A percentile compares a stretch with the other conserved stretches of the same genome.
phyloP scores from a whole-genome alignment of 2,113 vertebrate genomes.

The Melanerpes formicivorus region DNA sequence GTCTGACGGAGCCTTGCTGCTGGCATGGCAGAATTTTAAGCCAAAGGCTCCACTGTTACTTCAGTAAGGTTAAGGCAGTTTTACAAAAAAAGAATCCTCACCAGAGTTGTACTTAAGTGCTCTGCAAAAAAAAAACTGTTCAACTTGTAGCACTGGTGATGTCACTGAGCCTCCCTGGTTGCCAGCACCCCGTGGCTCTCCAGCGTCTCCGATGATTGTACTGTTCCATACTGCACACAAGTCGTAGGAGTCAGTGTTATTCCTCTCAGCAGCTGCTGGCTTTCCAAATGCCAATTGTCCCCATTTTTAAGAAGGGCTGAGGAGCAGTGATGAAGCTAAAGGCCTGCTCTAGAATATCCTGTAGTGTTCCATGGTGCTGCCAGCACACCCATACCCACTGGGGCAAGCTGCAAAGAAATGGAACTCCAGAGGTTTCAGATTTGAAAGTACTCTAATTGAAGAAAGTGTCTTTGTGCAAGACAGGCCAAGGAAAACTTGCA shows the following conservation, averaged over 20 bases:
- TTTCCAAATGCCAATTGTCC: background rate
- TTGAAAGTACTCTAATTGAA: background rate
- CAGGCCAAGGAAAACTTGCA: background rate
- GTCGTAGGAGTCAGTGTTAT: background rate
- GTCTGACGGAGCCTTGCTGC: background rate
- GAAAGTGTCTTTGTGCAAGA: background rate
- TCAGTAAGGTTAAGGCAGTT: background rate
- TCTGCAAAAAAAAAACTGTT: background rate
- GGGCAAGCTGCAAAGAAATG: background rate
- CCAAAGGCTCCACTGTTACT: background rate
- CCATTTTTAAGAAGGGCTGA: slow-evolving; percentile 5
- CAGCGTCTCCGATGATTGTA: slow-evolving; percentile 8
- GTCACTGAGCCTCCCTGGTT: background rate
- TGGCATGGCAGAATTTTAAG: background rate
- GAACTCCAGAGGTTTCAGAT: background rate
- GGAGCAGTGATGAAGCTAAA: background rate
- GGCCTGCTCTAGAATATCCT: background rate
- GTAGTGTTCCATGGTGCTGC: background rate
- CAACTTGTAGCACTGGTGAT: background rate
- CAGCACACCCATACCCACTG: fast-evolving
- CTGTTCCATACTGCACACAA: background rate
- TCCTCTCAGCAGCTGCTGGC: background rate
- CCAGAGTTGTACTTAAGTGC: background rate
- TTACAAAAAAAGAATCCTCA: background rate
- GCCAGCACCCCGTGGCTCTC: background rate